These are phyloP conservation scores for Melanostoma scalare DNA, from an alignment of 2,888 invertebrate genomes.

Conservation along the genomic window DNA sequence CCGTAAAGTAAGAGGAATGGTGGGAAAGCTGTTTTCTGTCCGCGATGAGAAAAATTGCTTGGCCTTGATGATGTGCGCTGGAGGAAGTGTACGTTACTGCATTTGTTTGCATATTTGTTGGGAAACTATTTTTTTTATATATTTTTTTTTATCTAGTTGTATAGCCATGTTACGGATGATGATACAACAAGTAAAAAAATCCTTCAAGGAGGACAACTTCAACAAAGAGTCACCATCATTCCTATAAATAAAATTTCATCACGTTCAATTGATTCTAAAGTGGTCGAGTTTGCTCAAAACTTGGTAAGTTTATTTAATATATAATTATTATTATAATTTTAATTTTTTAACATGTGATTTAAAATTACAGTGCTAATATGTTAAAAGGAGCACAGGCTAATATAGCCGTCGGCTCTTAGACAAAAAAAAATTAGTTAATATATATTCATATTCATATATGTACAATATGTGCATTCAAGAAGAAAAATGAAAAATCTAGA, in stretches of 20 bases:
- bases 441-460: too few relatives aligned
- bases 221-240: slow-evolving; percentile 92
- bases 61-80: slow-evolving; percentile 93
- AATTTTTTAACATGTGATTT: too few relatives aligned
- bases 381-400: too few relatives aligned
- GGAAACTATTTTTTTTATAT: slow-evolving; percentile 20
- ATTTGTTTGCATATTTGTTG: neutral
- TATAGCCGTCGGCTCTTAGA: too few relatives aligned
- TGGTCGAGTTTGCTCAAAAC: slow-evolving; percentile 87
- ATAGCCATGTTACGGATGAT: slow-evolving; percentile 94
- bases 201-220: slow-evolving; percentile 91
- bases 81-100: slow-evolving; percentile 87
- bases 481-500: too few relatives aligned
- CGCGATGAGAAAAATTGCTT: slow-evolving; percentile 87
- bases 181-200: slow-evolving; percentile 93
- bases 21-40: slow-evolving; percentile 90
- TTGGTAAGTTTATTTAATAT: slow-evolving; percentile 83
- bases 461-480: too few relatives aligned
- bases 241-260: slow-evolving; percentile 94
- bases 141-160: slow-evolving; percentile 85
- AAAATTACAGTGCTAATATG: too few relatives aligned
- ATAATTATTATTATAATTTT: too few relatives aligned
- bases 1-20: slow-evolving; percentile 88
- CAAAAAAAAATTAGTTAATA: too few relatives aligned
- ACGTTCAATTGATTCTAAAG: slow-evolving; percentile 84